Evolutionary conservation across 2,113 vertebrate genomes (phyloP).

Genomic region (Telmatochromis sp.): DNA sequence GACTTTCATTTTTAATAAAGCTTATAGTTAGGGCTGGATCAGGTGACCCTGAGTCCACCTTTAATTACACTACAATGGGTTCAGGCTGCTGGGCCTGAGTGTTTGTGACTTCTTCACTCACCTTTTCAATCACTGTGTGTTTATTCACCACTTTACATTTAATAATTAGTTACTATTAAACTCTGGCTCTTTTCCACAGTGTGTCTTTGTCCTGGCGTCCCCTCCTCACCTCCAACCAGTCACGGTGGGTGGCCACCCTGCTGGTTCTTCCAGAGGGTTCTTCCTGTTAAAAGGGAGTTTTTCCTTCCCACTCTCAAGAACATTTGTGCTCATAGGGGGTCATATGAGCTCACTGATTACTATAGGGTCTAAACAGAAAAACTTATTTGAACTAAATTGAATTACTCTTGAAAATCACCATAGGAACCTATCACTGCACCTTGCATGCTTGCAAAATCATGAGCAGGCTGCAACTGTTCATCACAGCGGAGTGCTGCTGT

Average conservation of each 20-base stretch:
- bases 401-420: not conserved
- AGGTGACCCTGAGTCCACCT: not conserved
- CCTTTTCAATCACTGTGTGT: not conserved
- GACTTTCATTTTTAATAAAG: not conserved
- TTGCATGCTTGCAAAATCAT: not conserved
- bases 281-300: not conserved
- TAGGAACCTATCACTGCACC: not conserved
- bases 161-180: not conserved
- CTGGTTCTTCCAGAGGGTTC: not conserved
- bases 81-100: not conserved
- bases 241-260: rapidly evolving
- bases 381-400: not conserved
- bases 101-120: not conserved
- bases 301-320: not conserved
- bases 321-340: not conserved
- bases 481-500: not conserved
- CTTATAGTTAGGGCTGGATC: not conserved
- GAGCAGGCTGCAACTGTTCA: not conserved
- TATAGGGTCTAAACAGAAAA: rapidly evolving
- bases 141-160: not conserved
- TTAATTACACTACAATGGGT: not conserved
- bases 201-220: not conserved
- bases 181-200: not conserved
- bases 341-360: rapidly evolving
- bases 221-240: not conserved